Evolutionary conservation across 2,797 vertebrate genomes (phyloP).

Genomic region (Gobionotothen gibberifrons): DNA sequence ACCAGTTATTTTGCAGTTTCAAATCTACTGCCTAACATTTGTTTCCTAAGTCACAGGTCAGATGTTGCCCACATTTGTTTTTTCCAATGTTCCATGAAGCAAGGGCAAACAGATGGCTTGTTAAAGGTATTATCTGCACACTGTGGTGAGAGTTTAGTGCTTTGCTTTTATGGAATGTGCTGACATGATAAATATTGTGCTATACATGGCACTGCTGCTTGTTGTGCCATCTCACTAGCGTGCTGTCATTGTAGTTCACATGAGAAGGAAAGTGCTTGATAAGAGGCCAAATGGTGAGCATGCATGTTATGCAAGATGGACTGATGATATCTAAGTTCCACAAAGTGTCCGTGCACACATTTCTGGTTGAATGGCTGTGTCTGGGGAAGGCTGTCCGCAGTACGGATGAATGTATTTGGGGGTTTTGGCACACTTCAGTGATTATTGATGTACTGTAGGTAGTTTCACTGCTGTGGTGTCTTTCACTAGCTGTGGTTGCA

Average conservation of each 20-base stretch:
- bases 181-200: conserved; percentile 73
- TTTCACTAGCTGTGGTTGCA: conserved; percentile 79
- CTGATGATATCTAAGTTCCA: conserved; percentile 63
- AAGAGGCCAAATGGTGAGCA: conserved; percentile 66
- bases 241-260: conserved; percentile 76
- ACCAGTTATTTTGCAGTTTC: conserved; percentile 61
- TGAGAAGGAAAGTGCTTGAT: conserved; percentile 75
- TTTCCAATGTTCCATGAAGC: conserved; percentile 75
- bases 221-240: conserved; percentile 77
- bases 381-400: conserved; percentile 59
- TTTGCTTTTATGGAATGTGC: conserved; percentile 80
- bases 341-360: conserved; percentile 49
- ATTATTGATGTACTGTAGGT: conserved; percentile 79
- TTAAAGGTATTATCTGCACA: conserved; percentile 80
- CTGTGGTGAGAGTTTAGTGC: conserved; percentile 75
- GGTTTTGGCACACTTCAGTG: conserved; percentile 73
- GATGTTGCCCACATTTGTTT: conserved; percentile 77
- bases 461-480: conserved; percentile 77
- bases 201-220: conserved; percentile 74
- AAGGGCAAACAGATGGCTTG: conserved; percentile 76
- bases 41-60: conserved; percentile 82
- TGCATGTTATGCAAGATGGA: conserved; percentile 68
- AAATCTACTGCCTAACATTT: conserved; percentile 77
- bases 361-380: conserved; percentile 56
- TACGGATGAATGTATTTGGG: conserved; percentile 67